A percentile compares a stretch with the other conserved stretches of the same genome.
Evolutionary conservation across 1,140 invertebrate genomes (phyloP).

Genomic region (Nasonia giraulti): DNA sequence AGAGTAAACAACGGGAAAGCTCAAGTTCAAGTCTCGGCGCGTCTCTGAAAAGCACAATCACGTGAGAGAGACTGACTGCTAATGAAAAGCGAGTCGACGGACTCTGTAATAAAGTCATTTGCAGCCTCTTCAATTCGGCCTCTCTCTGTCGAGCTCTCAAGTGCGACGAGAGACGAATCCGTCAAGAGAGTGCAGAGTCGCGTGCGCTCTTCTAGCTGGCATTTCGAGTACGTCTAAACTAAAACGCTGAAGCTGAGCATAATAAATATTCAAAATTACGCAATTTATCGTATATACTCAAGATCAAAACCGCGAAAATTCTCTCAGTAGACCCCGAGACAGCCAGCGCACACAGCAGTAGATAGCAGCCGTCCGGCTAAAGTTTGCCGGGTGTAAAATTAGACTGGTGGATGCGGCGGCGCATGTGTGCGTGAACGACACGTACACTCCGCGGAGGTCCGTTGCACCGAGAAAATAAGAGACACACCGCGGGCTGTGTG

Average conservation of each 20-base stretch:
- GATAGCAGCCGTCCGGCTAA: conserved; percentile 1
- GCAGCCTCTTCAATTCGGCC: conserved; percentile 4
- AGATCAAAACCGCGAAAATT: not conserved
- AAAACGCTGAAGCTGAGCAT: not conserved
- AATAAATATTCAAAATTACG: not conserved
- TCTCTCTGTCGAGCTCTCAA: too few species aligned
- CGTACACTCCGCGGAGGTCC: conserved; percentile 51
- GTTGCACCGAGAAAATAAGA: conserved; percentile 19
- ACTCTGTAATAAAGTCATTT: conserved; percentile 30
- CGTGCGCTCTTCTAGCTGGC: not conserved
- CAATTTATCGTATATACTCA: not conserved
- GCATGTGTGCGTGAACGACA: conserved; percentile 50
- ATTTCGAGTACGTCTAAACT: not conserved
- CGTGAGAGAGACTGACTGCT: not conserved
- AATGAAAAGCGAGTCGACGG: not conserved
- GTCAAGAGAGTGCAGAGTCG: not conserved
- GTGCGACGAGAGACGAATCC: too few species aligned
- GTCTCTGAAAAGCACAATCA: conserved; percentile 9
- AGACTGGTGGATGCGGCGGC: not conserved
- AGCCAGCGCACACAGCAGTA: not conserved
- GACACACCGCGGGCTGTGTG: conserved; percentile 22
- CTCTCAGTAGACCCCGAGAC: not conserved
- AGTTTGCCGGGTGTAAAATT: not conserved
- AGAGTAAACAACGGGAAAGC: not conserved
- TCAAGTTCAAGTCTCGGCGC: not conserved